These are phyloP conservation scores for Drosophila pectinifera DNA, from an alignment of 1,140 invertebrate genomes.

Conservation along the genomic window DNA sequence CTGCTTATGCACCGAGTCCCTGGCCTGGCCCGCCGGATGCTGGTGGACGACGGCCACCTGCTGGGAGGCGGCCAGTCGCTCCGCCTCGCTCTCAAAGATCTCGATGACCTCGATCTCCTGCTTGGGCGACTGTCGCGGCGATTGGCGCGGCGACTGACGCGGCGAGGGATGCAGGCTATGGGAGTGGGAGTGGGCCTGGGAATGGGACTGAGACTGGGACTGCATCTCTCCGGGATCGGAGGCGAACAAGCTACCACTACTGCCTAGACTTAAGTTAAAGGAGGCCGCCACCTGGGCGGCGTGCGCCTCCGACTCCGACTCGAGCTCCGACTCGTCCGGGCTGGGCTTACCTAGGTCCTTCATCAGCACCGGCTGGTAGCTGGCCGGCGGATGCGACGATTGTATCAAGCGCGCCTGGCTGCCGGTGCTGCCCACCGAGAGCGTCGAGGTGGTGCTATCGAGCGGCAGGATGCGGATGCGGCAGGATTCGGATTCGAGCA, in stretches of 20 bases:
- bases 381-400: slow-evolving; percentile 95
- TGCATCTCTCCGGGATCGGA: slow-evolving; percentile 50
- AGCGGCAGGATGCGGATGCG: slow-evolving; percentile 21
- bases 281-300: slow-evolving; percentile 75
- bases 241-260: slow-evolving; percentile 81
- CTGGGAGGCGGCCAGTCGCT: slow-evolving; percentile 70
- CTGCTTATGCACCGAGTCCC: slow-evolving; percentile 47
- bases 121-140: slow-evolving; percentile 76
- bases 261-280: slow-evolving; percentile 84
- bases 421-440: slow-evolving; percentile 96
- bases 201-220: slow-evolving; percentile 11
- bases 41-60: slow-evolving; percentile 81
- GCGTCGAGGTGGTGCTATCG: slow-evolving; percentile 94
- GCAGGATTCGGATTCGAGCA: slow-evolving; percentile 14
- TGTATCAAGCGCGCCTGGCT: slow-evolving; percentile 97
- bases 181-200: slow-evolving; percentile 20
- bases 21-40: slow-evolving; percentile 47
- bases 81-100: slow-evolving; percentile 78
- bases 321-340: slow-evolving; percentile 65
- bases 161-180: slow-evolving; percentile 52
- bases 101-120: slow-evolving; percentile 83
- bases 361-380: slow-evolving; percentile 93
- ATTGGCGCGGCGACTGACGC: slow-evolving; percentile 55
- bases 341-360: slow-evolving; percentile 93
- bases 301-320: slow-evolving; percentile 72